phyloP scores from a whole-genome alignment of 23 tunicate species.

The Phallusia fumigata region DNA sequence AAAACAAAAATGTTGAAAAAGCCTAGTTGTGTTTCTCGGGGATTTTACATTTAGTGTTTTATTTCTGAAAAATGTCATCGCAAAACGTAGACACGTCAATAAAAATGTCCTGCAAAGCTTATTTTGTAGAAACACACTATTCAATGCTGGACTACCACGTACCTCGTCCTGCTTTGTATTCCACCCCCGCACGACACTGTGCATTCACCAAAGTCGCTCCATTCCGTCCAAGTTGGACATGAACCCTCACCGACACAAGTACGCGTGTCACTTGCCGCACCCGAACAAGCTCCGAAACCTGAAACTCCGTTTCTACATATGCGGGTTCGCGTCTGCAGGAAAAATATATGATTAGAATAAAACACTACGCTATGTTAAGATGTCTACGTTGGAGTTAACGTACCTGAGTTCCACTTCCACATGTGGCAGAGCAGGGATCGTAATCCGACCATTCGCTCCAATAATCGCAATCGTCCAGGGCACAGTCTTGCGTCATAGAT shows the following conservation, averaged over 20 bases:
- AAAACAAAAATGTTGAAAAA: too few species aligned
- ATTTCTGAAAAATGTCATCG: too few species aligned
- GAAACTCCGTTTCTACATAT: conserved; percentile 50
- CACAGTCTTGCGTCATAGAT: conserved; percentile 37
- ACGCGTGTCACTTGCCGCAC: conserved; percentile 10
- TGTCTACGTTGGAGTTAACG: neutral
- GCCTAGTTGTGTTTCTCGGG: too few species aligned
- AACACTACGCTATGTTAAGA: neutral
- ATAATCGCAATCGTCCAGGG: conserved; percentile 42
- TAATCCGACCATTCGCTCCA: conserved; percentile 67
- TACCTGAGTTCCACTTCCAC: conserved; percentile 57
- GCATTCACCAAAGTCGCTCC: conserved; percentile 53
- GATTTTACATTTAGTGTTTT: too few species aligned
- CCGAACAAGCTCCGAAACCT: conserved; percentile 61
- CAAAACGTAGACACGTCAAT: too few species aligned
- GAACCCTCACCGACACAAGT: conserved; percentile 20
- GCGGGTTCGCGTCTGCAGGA: conserved; percentile 38
- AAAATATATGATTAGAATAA: neutral
- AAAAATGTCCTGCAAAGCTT: too few species aligned
- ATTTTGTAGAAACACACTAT: too few species aligned
- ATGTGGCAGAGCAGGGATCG: conserved; percentile 49
- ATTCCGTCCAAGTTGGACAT: conserved; percentile 64
- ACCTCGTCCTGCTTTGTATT: conserved; percentile 47
- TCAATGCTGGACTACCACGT: neutral
- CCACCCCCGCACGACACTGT: conserved; percentile 55